These are phyloP conservation scores for Trilocha varians DNA, from an alignment of 2,888 invertebrate genomes.

Conservation along the genomic window DNA sequence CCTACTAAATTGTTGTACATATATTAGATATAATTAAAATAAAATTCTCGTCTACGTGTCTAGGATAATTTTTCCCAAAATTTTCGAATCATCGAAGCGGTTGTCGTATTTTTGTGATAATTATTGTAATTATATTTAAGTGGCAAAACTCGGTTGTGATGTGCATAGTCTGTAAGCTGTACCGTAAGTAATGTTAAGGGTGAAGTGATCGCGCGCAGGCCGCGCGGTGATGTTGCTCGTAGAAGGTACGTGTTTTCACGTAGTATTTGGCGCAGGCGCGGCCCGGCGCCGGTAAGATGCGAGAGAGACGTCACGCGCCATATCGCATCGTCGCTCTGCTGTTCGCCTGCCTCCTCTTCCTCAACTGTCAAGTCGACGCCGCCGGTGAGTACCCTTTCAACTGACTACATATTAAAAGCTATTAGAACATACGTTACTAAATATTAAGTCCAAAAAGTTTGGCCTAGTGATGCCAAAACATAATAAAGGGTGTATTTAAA, in stretches of 20 bases:
- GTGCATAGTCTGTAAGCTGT: constrained; percentile 61
- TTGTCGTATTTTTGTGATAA: constrained; percentile 73
- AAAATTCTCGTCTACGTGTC: constrained; percentile 53
- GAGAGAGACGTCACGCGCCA: constrained; percentile 63
- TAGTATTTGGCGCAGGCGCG: constrained; percentile 66
- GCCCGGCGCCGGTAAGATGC: constrained; percentile 70
- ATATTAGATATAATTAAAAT: constrained; percentile 24
- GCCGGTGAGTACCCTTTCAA: constrained; percentile 48
- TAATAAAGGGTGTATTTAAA: no score
- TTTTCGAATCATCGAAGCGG: constrained; percentile 68
- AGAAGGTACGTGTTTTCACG: constrained; percentile 53
- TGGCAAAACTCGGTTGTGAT: constrained; percentile 73
- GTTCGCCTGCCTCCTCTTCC: constrained; percentile 60
- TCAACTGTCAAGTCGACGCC: constrained; percentile 59
- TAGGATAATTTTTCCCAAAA: constrained; percentile 42
- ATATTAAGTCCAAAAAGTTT: no score
- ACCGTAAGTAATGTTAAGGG: constrained; percentile 45
- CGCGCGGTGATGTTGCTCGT: constrained; percentile 52
- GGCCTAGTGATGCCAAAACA: no score
- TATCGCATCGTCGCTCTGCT: constrained; percentile 63
- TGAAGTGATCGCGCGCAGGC: constrained; percentile 33
- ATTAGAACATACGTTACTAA: no score
- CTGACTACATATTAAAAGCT: not conserved
- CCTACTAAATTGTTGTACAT: constrained; percentile 32
- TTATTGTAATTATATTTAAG: constrained; percentile 33